Evolutionary conservation across 2,113 vertebrate genomes (phyloP).

Genomic region (Austrofundulus limnaeus): DNA sequence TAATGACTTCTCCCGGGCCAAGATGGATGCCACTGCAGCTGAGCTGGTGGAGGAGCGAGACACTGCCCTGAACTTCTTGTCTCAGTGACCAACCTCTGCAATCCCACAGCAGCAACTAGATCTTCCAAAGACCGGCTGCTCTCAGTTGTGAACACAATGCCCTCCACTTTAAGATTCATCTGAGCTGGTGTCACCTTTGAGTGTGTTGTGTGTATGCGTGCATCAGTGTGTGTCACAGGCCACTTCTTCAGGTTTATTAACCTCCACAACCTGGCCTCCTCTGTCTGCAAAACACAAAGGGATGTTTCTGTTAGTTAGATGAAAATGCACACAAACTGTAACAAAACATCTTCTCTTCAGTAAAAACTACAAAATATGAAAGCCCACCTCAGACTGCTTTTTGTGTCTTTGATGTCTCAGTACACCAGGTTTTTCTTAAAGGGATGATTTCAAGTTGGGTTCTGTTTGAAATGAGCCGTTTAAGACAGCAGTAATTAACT

Average conservation of each 20-base stretch:
- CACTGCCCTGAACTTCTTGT: conserved; percentile 90
- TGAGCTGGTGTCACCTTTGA: conserved; percentile 29
- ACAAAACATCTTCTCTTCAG: conserved; percentile 50
- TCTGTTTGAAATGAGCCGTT: too few relatives aligned
- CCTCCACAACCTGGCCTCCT: conserved; percentile 49
- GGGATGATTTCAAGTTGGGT: too few relatives aligned
- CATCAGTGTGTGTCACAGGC: conserved; percentile 34
- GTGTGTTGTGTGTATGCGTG: conserved; percentile 17
- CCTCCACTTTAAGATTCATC: conserved; percentile 38
- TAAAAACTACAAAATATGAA: conserved; percentile 57
- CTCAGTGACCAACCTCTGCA: conserved; percentile 82
- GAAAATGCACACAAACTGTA: conserved; percentile 57
- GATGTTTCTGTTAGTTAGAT: conserved; percentile 48
- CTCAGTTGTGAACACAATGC: conserved; percentile 82
- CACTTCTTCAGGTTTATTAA: conserved; percentile 47
- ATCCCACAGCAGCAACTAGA: conserved; percentile 52
- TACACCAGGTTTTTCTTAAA: too few relatives aligned
- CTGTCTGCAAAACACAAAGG: conserved; percentile 19
- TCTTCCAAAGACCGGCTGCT: conserved; percentile 69
- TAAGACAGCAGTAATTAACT: too few relatives aligned
- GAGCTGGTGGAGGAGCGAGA: conserved; percentile 93
- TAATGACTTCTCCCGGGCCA: conserved; percentile 92
- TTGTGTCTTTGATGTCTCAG: background rate
- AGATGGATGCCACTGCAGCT: conserved; percentile 92
- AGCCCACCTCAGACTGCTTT: accelerated